Percentiles rank a stretch among this genome's conserved stretches.
phyloP scores from a whole-genome alignment of 2,888 invertebrate genomes.

The Mesochorus sp. region DNA sequence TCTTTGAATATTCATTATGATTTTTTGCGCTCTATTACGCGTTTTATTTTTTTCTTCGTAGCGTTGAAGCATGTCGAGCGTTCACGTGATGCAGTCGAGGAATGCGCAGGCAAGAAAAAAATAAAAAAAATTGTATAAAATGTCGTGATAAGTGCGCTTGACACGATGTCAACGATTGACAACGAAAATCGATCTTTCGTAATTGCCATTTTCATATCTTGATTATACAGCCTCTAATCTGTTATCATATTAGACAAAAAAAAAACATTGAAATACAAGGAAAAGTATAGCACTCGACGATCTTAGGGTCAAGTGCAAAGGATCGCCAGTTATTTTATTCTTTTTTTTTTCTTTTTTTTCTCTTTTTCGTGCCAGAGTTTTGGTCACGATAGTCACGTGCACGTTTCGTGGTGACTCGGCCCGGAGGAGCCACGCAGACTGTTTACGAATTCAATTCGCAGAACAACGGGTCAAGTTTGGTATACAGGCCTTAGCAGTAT shows the following conservation, averaged over 20 bases:
- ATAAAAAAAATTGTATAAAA: constrained; percentile 8
- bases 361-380: background rate
- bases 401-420: background rate
- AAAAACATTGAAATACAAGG: background rate
- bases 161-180: constrained; percentile 4
- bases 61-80: constrained; percentile 6
- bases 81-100: constrained; percentile 3
- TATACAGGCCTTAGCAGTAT: background rate
- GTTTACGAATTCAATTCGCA: constrained; percentile 49
- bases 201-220: too few species aligned
- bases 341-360: background rate
- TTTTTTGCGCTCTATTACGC: constrained; percentile 33
- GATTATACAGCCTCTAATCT: too few species aligned
- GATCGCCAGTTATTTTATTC: background rate
- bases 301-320: background rate
- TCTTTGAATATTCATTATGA: constrained; percentile 38
- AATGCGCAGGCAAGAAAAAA: constrained; percentile 39
- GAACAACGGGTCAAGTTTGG: constrained; percentile 8
- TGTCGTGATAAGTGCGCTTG: background rate
- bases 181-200: background rate
- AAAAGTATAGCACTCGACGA: background rate
- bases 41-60: constrained; percentile 22
- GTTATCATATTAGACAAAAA: too few species aligned
- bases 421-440: background rate
- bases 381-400: constrained; percentile 27